Evolutionary conservation across 2,888 invertebrate species (phyloP).

Genomic region (Diogma glabrata): DNA sequence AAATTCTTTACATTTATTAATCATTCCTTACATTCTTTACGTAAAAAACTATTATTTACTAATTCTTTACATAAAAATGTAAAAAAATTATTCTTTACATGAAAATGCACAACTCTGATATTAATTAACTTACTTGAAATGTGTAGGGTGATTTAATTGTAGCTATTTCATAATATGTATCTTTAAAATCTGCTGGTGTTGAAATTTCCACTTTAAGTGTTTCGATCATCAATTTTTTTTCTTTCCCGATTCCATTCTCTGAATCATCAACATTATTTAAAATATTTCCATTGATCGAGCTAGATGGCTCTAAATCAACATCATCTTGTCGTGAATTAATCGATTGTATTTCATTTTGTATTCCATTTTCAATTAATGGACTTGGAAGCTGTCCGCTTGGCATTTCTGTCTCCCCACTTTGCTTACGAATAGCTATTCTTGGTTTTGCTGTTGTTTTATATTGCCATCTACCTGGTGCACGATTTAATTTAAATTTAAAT

Average conservation of each 20-base stretch:
- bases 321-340: slow-evolving; percentile 44
- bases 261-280: slow-evolving; percentile 45
- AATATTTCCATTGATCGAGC: slow-evolving; percentile 51
- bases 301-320: slow-evolving; percentile 61
- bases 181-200: slow-evolving; percentile 73
- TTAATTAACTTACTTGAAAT: slow-evolving; percentile 60
- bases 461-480: slow-evolving; percentile 79
- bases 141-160: slow-evolving; percentile 83
- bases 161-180: slow-evolving; percentile 80
- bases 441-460: slow-evolving; percentile 85
- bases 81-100: neutral
- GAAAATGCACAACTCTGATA: neutral
- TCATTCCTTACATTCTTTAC: no score
- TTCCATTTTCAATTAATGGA: slow-evolving; percentile 17
- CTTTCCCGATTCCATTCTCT: slow-evolving; percentile 45
- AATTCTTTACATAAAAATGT: no score
- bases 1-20: no score
- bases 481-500: slow-evolving; percentile 71
- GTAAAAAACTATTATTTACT: no score
- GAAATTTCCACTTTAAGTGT: slow-evolving; percentile 82
- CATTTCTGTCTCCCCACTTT: slow-evolving; percentile 41
- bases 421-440: slow-evolving; percentile 66
- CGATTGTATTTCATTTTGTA: slow-evolving; percentile 31
- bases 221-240: slow-evolving; percentile 55
- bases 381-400: slow-evolving; percentile 23